These are phyloP conservation scores for Cossypha heuglini DNA, from an alignment of 2,797 vertebrate species.

Conservation along the genomic window DNA sequence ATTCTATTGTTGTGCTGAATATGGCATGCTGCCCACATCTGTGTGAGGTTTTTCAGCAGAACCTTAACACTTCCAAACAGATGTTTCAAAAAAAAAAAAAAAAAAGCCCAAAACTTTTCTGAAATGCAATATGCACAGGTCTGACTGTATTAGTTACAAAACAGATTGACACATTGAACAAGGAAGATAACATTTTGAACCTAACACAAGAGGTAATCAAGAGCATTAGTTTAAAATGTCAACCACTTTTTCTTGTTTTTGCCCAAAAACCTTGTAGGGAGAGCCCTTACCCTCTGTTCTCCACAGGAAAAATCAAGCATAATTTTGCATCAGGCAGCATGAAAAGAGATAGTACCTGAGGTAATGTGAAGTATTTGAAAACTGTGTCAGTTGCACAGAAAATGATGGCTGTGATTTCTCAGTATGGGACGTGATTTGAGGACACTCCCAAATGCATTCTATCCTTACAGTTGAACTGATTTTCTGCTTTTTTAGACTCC, in stretches of 20 bases:
- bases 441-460: neutral
- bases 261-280: neutral
- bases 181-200: slow-evolving; percentile 28
- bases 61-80: slow-evolving; percentile 73
- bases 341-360: neutral
- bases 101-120: slow-evolving; percentile 17
- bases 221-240: slow-evolving; percentile 21
- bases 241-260: neutral
- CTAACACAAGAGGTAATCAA: neutral
- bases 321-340: neutral
- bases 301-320: neutral
- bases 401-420: neutral
- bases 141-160: slow-evolving; percentile 43
- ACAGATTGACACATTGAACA: slow-evolving; percentile 21
- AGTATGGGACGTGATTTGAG: neutral
- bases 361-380: neutral
- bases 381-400: neutral
- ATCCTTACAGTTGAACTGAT: neutral
- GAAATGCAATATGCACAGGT: slow-evolving; percentile 48
- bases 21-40: slow-evolving; percentile 69
- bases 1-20: slow-evolving; percentile 61
- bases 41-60: slow-evolving; percentile 73
- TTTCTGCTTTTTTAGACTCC: neutral
- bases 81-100: slow-evolving; percentile 60
- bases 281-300: neutral